Evolutionary conservation across 1,140 invertebrate species (phyloP).

Genomic region (Tetragnatha versicolor): DNA sequence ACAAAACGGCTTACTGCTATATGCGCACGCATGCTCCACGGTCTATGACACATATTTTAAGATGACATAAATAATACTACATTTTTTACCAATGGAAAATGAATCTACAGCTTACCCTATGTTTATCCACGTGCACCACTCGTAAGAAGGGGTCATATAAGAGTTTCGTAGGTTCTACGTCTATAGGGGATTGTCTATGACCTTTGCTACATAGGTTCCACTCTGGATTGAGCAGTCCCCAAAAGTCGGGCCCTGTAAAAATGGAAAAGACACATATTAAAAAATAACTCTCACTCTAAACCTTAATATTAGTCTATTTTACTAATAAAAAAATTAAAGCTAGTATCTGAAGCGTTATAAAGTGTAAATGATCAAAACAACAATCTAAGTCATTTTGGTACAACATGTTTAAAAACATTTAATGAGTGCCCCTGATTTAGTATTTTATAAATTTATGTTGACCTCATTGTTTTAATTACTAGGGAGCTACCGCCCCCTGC

Average conservation of each 20-base stretch:
- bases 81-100: background rate
- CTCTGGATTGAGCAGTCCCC: conserved; percentile 95
- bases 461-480: too few species aligned
- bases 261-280: background rate
- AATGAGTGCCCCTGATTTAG: too few species aligned
- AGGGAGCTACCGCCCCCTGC: too few species aligned
- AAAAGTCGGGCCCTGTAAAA: conserved; percentile 85
- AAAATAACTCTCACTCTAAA: too few species aligned
- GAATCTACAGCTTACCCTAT: conserved; percentile 80
- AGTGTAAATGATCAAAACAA: too few species aligned
- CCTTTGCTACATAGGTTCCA: conserved; percentile 96
- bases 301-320: too few species aligned
- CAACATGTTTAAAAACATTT: too few species aligned
- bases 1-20: background rate
- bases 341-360: too few species aligned
- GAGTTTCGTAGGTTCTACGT: conserved; percentile 90
- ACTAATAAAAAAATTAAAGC: too few species aligned
- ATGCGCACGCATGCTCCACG: background rate
- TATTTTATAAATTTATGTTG: too few species aligned
- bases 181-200: conserved; percentile 91
- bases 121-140: conserved; percentile 84
- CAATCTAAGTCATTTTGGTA: too few species aligned
- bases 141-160: conserved; percentile 92
- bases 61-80: background rate
- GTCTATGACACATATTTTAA: background rate